Evolutionary conservation across 2,888 invertebrate genomes (phyloP).

Genomic region (Meteorus colon): DNA sequence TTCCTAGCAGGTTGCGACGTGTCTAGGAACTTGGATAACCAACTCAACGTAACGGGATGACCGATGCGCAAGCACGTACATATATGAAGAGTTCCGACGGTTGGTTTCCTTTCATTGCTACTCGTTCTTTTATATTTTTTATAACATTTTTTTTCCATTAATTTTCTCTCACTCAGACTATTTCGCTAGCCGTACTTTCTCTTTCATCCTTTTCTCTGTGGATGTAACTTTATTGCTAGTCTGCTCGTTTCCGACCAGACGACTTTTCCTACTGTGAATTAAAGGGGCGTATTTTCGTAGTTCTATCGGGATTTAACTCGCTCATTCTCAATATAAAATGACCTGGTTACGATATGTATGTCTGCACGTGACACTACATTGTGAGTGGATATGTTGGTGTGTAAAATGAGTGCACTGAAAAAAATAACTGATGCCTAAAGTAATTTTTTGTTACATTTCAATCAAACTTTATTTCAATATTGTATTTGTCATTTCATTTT

Average conservation of each 20-base stretch:
- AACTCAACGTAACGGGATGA: constrained; percentile 26
- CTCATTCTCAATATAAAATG: constrained; percentile 40
- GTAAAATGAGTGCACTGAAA: constrained; percentile 42
- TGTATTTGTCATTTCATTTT: not conserved
- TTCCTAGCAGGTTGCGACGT: constrained; percentile 43
- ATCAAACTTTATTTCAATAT: not conserved
- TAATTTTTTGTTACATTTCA: constrained; percentile 12
- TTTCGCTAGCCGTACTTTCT: not conserved
- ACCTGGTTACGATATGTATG: constrained; percentile 46
- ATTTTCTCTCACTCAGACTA: not conserved
- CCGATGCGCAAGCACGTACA: constrained; percentile 42
- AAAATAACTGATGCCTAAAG: constrained; percentile 44
- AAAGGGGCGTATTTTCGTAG: constrained; percentile 25
- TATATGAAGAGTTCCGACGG: constrained; percentile 7
- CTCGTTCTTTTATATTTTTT: not conserved
- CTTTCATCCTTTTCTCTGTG: not conserved
- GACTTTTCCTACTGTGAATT: constrained; percentile 10
- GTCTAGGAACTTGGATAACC: constrained; percentile 44
- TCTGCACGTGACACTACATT: constrained; percentile 40
- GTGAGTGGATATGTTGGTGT: constrained; percentile 23
- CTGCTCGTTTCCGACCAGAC: constrained; percentile 1
- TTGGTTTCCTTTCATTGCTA: constrained; percentile 20
- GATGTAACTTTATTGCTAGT: not conserved
- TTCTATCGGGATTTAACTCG: constrained; percentile 24
- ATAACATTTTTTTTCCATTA: not conserved